phyloP scores from a whole-genome alignment of 2,888 invertebrate genomes.

The Sepiola atlantica region DNA sequence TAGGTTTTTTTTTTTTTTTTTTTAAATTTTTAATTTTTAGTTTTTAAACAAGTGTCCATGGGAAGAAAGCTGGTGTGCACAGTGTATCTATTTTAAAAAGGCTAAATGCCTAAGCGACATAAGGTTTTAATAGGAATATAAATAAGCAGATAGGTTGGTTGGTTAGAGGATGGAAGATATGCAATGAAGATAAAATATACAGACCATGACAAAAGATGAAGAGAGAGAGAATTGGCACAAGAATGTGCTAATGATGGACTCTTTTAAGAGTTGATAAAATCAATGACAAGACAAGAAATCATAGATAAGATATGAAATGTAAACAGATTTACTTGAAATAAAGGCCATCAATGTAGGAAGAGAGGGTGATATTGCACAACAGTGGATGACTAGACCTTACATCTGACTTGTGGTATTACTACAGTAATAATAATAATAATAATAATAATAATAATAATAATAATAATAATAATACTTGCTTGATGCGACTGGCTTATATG shows the following conservation, averaged over 20 bases:
- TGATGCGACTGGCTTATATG: neutral
- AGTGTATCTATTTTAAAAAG: neutral
- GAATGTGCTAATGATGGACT: neutral
- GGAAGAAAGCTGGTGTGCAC: neutral
- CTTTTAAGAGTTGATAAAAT: neutral
- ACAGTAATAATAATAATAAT: neutral
- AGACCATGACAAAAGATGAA: neutral
- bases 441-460: too few species aligned
- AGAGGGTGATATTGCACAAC: neutral
- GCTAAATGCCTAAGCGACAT: neutral
- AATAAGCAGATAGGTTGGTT: neutral
- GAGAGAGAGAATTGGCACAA: neutral
- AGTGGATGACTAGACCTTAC: neutral
- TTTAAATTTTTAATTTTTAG: too few species aligned
- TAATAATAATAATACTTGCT: neutral
- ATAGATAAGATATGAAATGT: neutral
- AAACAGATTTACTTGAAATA: neutral
- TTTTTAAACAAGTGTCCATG: neutral
- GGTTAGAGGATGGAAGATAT: neutral
- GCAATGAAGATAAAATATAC: constrained; percentile 2
- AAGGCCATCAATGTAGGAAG: neutral
- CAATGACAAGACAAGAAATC: neutral
- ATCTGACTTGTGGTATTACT: neutral
- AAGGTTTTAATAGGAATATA: neutral
- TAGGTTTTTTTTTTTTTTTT: too few species aligned